Evolutionary conservation across 35 echinoderm and acorn worm genomes (phyloP).

Genomic region (Apostichopus parvimensis): DNA sequence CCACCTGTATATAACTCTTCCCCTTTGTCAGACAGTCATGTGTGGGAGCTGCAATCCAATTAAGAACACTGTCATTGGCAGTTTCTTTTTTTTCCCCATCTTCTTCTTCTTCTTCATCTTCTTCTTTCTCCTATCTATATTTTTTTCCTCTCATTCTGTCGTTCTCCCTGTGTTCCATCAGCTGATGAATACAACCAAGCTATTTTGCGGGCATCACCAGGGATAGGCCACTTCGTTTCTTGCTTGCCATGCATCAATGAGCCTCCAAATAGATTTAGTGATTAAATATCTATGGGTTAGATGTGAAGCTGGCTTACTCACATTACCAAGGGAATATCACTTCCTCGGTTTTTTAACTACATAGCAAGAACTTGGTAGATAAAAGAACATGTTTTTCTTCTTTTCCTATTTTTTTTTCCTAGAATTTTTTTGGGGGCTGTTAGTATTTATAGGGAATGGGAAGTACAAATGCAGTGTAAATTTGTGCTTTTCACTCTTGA

Average conservation of each 20-base stretch:
- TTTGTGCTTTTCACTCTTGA: background rate
- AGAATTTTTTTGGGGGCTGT: background rate
- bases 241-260: constrained; percentile 31
- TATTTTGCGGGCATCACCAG: constrained; percentile 27
- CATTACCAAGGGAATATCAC: constrained; percentile 49
- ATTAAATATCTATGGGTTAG: constrained; percentile 57
- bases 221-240: constrained; percentile 45
- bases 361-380: constrained; percentile 16
- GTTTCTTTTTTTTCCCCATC: background rate
- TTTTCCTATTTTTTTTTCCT: background rate
- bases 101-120: background rate
- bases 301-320: constrained; percentile 58
- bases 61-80: constrained; percentile 43
- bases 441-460: background rate
- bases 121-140: background rate
- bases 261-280: constrained; percentile 60
- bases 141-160: background rate
- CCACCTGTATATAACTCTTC: constrained; percentile 28
- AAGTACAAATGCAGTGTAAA: background rate
- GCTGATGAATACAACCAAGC: constrained; percentile 15
- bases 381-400: constrained; percentile 19
- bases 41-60: constrained; percentile 50
- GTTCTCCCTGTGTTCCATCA: constrained; percentile 36
- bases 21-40: constrained; percentile 6
- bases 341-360: constrained; percentile 19